Evolutionary conservation across 2,797 vertebrate genomes (phyloP).

Genomic region (Lates japonicus): DNA sequence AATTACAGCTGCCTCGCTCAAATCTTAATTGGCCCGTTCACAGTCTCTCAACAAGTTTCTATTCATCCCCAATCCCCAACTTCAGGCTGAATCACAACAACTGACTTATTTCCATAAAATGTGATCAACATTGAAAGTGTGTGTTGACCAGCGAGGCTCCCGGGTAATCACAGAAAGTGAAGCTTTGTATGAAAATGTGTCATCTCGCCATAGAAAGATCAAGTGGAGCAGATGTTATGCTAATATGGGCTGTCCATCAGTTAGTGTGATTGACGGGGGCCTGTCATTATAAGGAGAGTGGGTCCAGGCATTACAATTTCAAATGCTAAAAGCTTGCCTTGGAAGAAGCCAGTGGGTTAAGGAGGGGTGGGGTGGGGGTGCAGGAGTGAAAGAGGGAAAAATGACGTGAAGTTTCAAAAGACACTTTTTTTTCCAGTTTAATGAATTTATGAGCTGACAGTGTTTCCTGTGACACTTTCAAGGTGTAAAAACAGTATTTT

Average conservation of each 20-base stretch:
- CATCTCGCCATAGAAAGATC: constrained; percentile 42
- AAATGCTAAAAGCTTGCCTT: constrained; percentile 34
- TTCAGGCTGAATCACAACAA: constrained; percentile 18
- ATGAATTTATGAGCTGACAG: neutral
- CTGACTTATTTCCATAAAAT: constrained; percentile 48
- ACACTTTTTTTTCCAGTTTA: neutral
- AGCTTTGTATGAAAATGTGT: constrained; percentile 56
- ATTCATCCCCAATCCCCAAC: constrained; percentile 11
- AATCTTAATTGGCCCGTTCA: constrained; percentile 48
- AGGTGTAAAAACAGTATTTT: neutral
- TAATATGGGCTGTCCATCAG: constrained; percentile 68
- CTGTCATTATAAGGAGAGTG: constrained; percentile 47
- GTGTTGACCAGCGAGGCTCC: constrained; percentile 38
- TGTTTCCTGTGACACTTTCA: constrained; percentile 2
- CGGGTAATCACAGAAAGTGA: constrained; percentile 43
- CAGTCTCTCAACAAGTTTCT: constrained; percentile 29
- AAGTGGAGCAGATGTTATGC: constrained; percentile 79
- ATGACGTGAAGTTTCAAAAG: constrained; percentile 8
- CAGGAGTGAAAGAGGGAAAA: neutral
- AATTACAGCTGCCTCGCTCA: constrained; percentile 31
- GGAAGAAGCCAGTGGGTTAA: constrained; percentile 8
- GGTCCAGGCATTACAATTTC: constrained; percentile 47
- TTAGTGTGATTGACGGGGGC: constrained; percentile 64
- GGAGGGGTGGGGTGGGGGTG: neutral
- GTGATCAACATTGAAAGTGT: constrained; percentile 36